Evolutionary conservation across 23 tunicate species (phyloP).

Genomic region (Phallusia fumigata): DNA sequence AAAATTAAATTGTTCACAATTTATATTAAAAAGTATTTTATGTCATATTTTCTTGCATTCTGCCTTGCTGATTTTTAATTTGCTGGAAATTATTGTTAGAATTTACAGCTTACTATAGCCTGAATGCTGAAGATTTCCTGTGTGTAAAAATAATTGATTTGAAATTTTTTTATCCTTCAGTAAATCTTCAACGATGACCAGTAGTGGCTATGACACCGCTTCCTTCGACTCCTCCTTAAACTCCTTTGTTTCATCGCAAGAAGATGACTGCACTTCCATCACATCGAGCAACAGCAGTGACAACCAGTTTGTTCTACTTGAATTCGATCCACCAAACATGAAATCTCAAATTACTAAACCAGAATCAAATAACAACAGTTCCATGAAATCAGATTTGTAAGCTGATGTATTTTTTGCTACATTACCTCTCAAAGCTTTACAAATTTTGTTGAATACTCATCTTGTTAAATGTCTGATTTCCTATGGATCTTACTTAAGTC

Average conservation of each 20-base stretch:
- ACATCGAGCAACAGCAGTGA: slow-evolving; percentile 26
- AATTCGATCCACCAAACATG: slow-evolving; percentile 27
- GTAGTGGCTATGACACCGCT: slow-evolving; percentile 69
- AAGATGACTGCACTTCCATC: slow-evolving; percentile 23
- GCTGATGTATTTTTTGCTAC: not conserved
- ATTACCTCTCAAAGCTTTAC: too few relatives aligned
- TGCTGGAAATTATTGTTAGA: too few relatives aligned
- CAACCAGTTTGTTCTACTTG: slow-evolving; percentile 48
- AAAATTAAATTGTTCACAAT: too few relatives aligned
- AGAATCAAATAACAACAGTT: not conserved
- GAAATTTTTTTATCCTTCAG: not conserved
- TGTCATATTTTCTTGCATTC: too few relatives aligned
- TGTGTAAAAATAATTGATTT: too few relatives aligned
- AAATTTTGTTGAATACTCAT: too few relatives aligned
- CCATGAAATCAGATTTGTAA: not conserved
- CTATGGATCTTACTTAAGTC: too few relatives aligned
- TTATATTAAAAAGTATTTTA: too few relatives aligned
- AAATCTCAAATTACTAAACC: not conserved
- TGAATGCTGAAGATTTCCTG: too few relatives aligned
- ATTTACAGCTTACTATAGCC: too few relatives aligned
- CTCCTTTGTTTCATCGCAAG: slow-evolving; percentile 6
- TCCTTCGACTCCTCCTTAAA: slow-evolving; percentile 28
- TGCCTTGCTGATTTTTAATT: too few relatives aligned
- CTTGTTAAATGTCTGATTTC: too few relatives aligned
- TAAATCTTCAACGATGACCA: slow-evolving; percentile 32